Base-by-base conservation (phyloP, 2,797 vertebrate genomes). In the Poecilia velifera region DNA sequence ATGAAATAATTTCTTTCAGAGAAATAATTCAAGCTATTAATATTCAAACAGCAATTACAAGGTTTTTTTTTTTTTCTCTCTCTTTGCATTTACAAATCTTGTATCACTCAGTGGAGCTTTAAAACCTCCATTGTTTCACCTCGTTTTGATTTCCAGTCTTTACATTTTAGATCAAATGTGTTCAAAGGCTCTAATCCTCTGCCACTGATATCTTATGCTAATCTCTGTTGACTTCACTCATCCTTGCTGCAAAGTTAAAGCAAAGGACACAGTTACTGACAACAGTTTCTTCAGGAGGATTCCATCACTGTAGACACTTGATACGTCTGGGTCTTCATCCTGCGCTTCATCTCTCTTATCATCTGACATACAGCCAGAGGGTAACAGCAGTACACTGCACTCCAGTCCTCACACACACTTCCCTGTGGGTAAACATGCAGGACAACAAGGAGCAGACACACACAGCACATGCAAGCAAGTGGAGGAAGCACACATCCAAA, bases 351-450 rank as follows among this genome's bases (percentile, higher is more conserved):
- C 90, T 97, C 97, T 79, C 93, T 88, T 83, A 94, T 96, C 95
- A 96, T 96, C 89, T 96, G 96, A 89, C 96, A 95, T 36, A 97
- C 82, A 78, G 96, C 96, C 84, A 97, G 92, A 55, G 95, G 95
- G 93, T 95, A 97, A 85, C 97, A 97, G 94, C 95, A 97, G 81
- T 57, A 86, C 84, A 96, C 92, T 0, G 83, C 87, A 49, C 95
- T 87, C 96, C 96, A 95, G 92, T 95, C 96, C 72, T 96, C 96
- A 80, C 95, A 93, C 2, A 94, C 90, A 7, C 95, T 95, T 51
- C 96, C 96, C 96, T 95, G 89, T 83, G 70, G 77, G 82, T 31
- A 13, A 43, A 79, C 41, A 85, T 34, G 76, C 76, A 85, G 53
- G 46, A 70, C 51, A 59, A 53, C 51, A 34, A 34, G 6, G 14